These are phyloP conservation scores for Huso huso DNA, from an alignment of 2,797 vertebrate genomes.

Conservation along the genomic window DNA sequence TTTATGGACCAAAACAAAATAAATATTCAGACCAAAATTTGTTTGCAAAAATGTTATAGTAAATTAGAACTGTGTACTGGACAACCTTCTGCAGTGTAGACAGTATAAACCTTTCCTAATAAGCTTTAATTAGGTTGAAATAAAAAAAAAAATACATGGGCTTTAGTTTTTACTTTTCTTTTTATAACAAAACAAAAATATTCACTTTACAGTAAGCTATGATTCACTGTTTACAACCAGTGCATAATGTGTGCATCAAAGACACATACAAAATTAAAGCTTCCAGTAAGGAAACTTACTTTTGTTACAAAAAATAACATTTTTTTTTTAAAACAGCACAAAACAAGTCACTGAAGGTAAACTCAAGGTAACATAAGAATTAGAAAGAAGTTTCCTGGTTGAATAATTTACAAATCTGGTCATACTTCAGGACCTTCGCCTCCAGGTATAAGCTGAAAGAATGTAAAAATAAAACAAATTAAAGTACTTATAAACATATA, in stretches of 20 bases:
- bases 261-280: conserved; percentile 10
- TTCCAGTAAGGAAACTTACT: background rate
- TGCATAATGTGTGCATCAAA: background rate
- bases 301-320: background rate
- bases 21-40: background rate
- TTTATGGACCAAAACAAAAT: background rate
- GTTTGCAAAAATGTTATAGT: background rate
- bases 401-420: conserved; percentile 29
- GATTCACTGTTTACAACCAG: conserved; percentile 23
- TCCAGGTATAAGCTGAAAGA: conserved; percentile 83
- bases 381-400: background rate
- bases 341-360: conserved; percentile 1
- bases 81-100: background rate
- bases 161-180: conserved; percentile 14
- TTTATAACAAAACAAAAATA: conserved; percentile 31
- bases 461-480: conserved; percentile 15
- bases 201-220: conserved; percentile 33
- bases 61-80: too few relatives aligned
- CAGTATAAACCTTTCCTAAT: background rate
- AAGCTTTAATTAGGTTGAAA: background rate
- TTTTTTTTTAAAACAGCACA: background rate
- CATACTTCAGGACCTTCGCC: conserved; percentile 95
- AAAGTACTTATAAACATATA: background rate
- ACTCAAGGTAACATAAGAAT: conserved; percentile 11
- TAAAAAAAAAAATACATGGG: background rate